Evolutionary conservation across 2,113 vertebrate genomes (phyloP).

Genomic region (Gorsachius goisagi): DNA sequence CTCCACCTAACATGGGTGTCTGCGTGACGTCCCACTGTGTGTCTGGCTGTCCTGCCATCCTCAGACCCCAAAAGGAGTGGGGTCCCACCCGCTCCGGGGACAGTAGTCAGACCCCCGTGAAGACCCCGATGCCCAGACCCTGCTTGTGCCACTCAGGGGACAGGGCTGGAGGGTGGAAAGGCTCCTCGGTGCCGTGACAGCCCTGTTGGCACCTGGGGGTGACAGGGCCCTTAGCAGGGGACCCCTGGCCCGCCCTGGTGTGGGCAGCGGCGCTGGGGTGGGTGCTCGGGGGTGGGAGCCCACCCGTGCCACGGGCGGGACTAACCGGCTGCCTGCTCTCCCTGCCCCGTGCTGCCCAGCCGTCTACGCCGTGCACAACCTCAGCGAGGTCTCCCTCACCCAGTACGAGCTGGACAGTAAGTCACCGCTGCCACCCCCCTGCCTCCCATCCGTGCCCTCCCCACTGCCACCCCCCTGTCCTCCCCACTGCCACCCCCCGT

Average conservation of each 20-base stretch:
- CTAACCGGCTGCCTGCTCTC: not conserved
- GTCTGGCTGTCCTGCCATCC: not conserved
- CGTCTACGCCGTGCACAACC: too few relatives aligned
- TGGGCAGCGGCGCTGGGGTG: not conserved
- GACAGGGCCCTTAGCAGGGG: not conserved
- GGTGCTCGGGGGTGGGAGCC: not conserved
- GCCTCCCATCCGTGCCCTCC: too few relatives aligned
- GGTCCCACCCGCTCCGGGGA: not conserved
- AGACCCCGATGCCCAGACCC: accelerated
- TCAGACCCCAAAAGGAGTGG: not conserved
- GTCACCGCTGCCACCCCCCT: too few relatives aligned
- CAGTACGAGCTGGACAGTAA: too few relatives aligned
- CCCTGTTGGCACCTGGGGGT: not conserved
- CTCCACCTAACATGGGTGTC: not conserved
- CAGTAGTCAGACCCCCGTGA: not conserved
- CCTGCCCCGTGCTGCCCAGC: not conserved
- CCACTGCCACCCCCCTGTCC: too few relatives aligned
- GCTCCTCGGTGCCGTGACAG: not conserved
- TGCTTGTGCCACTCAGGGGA: accelerated
- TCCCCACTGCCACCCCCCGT: too few relatives aligned
- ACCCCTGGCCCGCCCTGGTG: not conserved
- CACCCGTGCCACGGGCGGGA: accelerated
- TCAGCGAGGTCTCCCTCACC: too few relatives aligned
- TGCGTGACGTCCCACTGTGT: accelerated
- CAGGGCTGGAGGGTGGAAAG: not conserved